Percentiles rank a stretch among this genome's conserved stretches.
Evolutionary conservation across 2,113 vertebrate genomes (phyloP).

Genomic region (Monarcha castaneiventris): DNA sequence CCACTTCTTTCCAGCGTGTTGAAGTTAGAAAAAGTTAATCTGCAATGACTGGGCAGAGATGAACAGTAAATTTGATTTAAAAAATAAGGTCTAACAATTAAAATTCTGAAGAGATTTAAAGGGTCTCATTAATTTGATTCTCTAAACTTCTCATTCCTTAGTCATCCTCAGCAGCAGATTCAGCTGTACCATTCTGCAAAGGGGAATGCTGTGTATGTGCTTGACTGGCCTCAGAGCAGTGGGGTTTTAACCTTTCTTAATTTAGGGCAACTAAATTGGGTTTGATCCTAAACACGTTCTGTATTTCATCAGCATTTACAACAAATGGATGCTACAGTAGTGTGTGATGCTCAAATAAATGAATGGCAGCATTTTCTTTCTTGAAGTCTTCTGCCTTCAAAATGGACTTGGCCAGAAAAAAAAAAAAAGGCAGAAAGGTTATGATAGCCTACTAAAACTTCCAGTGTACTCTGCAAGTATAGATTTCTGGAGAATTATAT

Average conservation of each 20-base stretch:
- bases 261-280: background rate
- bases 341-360: background rate
- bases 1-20: background rate
- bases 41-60: background rate
- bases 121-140: background rate
- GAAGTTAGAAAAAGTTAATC: background rate
- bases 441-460: background rate
- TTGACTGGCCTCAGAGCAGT: background rate
- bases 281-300: background rate
- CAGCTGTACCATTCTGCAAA: background rate
- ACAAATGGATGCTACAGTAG: background rate
- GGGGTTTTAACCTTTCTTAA: background rate
- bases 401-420: background rate
- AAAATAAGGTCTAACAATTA: background rate
- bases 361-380: background rate
- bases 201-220: background rate
- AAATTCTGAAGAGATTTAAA: background rate
- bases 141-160: background rate
- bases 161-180: background rate
- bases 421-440: background rate
- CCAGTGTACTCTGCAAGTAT: background rate
- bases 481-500: background rate
- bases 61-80: background rate
- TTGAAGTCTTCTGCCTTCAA: background rate
- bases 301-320: background rate